phyloP scores from a whole-genome alignment of 1,140 invertebrate genomes.

The Mizuhopecten yessoensis region DNA sequence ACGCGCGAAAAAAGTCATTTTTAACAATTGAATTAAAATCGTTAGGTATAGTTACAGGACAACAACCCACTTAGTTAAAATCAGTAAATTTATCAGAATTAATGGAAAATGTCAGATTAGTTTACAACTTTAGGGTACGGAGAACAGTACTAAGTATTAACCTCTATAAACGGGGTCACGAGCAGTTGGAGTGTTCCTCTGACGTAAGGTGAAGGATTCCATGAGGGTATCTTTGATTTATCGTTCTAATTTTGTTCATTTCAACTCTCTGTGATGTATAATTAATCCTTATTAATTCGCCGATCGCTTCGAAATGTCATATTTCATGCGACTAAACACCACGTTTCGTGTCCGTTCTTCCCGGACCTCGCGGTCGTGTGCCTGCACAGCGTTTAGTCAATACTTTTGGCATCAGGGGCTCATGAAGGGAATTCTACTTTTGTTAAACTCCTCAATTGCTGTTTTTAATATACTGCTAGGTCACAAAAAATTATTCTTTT shows the following conservation, averaged over 20 bases:
- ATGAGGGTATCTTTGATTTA: background rate
- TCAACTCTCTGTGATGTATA: background rate
- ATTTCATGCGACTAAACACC: conserved; percentile 24
- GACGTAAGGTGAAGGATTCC: conserved; percentile 24
- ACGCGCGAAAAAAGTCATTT: too few relatives aligned
- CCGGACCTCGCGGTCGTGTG: conserved; percentile 13
- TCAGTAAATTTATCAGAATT: background rate
- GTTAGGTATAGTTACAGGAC: too few relatives aligned
- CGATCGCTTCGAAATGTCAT: conserved; percentile 25
- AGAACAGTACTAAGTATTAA: background rate
- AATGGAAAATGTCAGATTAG: background rate
- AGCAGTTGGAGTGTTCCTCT: background rate
- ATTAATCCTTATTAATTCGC: conserved; percentile 39
- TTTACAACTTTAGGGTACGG: background rate
- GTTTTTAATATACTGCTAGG: too few relatives aligned
- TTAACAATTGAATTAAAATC: too few relatives aligned
- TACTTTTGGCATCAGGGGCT: conserved; percentile 3
- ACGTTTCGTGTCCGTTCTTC: background rate
- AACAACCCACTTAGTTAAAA: background rate
- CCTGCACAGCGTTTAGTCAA: background rate
- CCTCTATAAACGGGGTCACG: background rate
- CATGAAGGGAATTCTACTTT: background rate
- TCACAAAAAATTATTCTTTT: too few relatives aligned
- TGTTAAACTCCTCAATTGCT: too few relatives aligned
- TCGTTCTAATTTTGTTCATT: conserved; percentile 22